phyloP scores from a whole-genome alignment of 2,888 invertebrate species.

The Meteorus colon region DNA sequence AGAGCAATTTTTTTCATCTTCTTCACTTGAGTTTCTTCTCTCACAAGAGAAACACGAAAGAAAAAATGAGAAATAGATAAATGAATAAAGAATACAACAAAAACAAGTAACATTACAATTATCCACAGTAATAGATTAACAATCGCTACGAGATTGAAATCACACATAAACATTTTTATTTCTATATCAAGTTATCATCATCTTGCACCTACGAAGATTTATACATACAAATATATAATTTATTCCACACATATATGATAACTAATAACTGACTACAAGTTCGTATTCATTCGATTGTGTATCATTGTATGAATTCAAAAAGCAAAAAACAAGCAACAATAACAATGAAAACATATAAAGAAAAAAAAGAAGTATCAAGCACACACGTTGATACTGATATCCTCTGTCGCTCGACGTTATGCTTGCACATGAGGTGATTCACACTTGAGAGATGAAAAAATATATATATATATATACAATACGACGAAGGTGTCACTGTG shows the following conservation, averaged over 20 bases:
- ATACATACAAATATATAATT: background rate
- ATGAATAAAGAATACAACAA: too few relatives aligned
- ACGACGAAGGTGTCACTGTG: constrained; percentile 68
- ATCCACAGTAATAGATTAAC: background rate
- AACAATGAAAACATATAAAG: background rate
- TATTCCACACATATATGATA: constrained; percentile 11
- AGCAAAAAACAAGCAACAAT: background rate
- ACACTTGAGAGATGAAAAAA: constrained; percentile 38
- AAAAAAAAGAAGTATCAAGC: background rate
- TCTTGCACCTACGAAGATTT: background rate
- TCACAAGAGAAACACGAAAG: too few relatives aligned
- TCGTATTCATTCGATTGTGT: constrained; percentile 1
- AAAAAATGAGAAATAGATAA: too few relatives aligned
- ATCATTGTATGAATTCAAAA: background rate
- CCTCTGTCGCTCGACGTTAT: background rate
- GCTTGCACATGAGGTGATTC: constrained; percentile 43
- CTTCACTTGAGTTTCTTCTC: too few relatives aligned
- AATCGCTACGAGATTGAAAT: constrained; percentile 2
- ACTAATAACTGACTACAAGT: constrained; percentile 12
- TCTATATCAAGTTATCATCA: background rate
- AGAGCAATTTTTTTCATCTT: too few relatives aligned
- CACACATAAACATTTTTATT: background rate
- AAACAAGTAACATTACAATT: background rate
- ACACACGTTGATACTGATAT: constrained; percentile 16
- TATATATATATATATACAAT: constrained; percentile 41